These are phyloP conservation scores for Sanderia malayensis DNA, from an alignment of 30 jellyfish, hydroid and myxozoan genomes.

Conservation along the genomic window DNA sequence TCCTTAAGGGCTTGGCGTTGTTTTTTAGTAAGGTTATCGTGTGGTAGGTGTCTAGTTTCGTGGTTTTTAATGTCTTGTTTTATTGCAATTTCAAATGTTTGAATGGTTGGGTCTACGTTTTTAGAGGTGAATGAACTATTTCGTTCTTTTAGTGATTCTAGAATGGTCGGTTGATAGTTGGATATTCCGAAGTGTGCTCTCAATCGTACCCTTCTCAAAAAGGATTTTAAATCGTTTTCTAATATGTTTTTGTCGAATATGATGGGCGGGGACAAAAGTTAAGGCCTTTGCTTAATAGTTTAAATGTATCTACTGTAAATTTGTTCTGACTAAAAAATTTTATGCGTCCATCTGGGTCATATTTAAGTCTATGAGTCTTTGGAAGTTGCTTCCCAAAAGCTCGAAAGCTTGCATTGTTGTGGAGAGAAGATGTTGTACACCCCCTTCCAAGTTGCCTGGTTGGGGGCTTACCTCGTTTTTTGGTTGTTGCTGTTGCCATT, in stretches of 20 bases:
- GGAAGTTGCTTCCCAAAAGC: slow-evolving; percentile 37
- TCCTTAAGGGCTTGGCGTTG: slow-evolving; percentile 23
- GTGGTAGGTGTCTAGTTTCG: slow-evolving; percentile 5
- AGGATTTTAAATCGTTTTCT: slow-evolving; percentile 11
- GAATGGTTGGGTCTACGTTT: slow-evolving; percentile 33
- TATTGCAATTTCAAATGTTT: slow-evolving; percentile 38
- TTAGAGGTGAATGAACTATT: slow-evolving; percentile 24
- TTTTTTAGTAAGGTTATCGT: slow-evolving; percentile 6
- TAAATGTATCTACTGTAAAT: slow-evolving; percentile 23
- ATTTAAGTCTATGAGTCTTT: slow-evolving; percentile 21
- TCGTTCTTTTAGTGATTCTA: slow-evolving; percentile 8
- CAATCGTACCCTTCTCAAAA: slow-evolving; percentile 2
- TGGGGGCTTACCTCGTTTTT: slow-evolving; percentile 6
- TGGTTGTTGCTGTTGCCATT: not conserved
- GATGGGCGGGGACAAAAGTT: slow-evolving; percentile 51
- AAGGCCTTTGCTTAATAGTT: slow-evolving; percentile 31
- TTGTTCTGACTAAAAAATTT: slow-evolving; percentile 9
- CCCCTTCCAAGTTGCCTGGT: slow-evolving; percentile 4
- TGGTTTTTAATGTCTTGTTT: slow-evolving; percentile 17
- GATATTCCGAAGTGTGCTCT: slow-evolving; percentile 16
- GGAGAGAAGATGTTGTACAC: slow-evolving; percentile 18
- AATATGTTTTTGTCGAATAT: slow-evolving; percentile 12
- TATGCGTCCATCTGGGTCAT: slow-evolving; percentile 47
- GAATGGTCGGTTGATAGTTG: slow-evolving; percentile 13
- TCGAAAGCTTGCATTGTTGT: slow-evolving; percentile 36